Conservation (phyloP, 2,113 vertebrate genomes). For the Eleginops maclovinus region DNA sequence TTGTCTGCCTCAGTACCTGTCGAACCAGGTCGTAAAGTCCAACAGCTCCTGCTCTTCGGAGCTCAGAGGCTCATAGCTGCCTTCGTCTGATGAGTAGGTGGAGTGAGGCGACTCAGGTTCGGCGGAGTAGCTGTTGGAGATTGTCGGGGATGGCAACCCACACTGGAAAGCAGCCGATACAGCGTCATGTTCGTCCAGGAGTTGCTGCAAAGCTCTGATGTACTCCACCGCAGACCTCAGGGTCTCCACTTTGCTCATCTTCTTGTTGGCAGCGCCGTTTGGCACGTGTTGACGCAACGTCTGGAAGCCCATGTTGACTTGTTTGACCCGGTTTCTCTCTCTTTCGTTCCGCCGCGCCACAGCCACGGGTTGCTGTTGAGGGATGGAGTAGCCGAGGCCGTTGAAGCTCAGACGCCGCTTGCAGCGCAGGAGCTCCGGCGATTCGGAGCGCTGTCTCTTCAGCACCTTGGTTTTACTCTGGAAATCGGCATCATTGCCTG, state of each 20-base stretch:
- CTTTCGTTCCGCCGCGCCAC: conserved; percentile 95
- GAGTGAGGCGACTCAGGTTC: conserved; percentile 89
- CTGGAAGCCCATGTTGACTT: conserved; percentile 98
- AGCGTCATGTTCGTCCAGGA: conserved; percentile 92
- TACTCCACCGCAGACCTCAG: conserved; percentile 96
- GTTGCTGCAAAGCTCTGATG: conserved; percentile 93
- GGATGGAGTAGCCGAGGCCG: conserved; percentile 84
- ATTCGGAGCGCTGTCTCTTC: conserved; percentile 87
- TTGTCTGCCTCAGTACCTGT: conserved; percentile 86
- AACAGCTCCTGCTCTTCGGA: conserved; percentile 91
- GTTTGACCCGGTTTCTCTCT: conserved; percentile 94
- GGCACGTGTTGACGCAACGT: conserved; percentile 95
- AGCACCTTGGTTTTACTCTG: conserved; percentile 81
- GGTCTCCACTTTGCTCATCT: conserved; percentile 98
- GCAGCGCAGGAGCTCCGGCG: conserved; percentile 92
- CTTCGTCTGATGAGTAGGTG: conserved; percentile 91
- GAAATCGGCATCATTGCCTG: conserved; percentile 39
- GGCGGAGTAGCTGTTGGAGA: conserved; percentile 80
- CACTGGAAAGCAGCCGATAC: conserved; percentile 88
- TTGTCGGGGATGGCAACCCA: conserved; percentile 83
- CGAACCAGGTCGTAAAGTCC: conserved; percentile 94
- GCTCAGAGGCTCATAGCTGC: conserved; percentile 90
- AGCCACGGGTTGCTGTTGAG: conserved; percentile 86
- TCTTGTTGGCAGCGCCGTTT: conserved; percentile 94
- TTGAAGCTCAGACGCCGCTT: conserved; percentile 89